Base-by-base conservation (phyloP, 2,888 invertebrate species). In the Agrochola circellaris region DNA sequence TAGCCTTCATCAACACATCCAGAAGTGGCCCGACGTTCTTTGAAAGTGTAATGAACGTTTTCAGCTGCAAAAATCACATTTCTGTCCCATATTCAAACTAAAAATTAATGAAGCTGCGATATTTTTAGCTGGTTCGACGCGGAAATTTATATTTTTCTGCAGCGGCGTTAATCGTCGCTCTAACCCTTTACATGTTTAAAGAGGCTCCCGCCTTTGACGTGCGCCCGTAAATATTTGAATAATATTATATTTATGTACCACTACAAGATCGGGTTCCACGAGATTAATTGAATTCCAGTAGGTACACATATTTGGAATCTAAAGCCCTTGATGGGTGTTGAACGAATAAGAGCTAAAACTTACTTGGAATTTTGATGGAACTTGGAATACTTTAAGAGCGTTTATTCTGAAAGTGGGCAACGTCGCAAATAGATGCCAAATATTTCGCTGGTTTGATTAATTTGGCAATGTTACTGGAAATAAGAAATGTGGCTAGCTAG, bases 11-110 rank as follows among this genome's bases (percentile, higher is more conserved):
- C 66, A 69, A 51, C 69, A 60, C 64, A 71, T 75, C 62, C 69
- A 73, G 64, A 70, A 78, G 42, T 38, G 54, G 30, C 23, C 20
- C 48, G 30, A 58, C 65, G 58, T 67, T 69, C 66, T 69, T 74
- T 79, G 77, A 87, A 87, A 84, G 11, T 76, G 74, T 84, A 79
- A 81, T 71, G 56, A 86, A 74, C 3, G 48, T 74, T 68, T 77
- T 73, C 20, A 68, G 11, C 51, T 38, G 69, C 83, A 75, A 84
- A 81, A 60, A 64, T 73, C 58, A 75, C 58, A 80, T 86, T 75
- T 81, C 73, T 78, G 61, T 58, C 7, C 54, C 58, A 73, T 62
- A 75, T 75, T 75, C 72, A 79, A 79, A 79, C 51, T 62, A 62
- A 69, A 79, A 85, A 81, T 79, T 78, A 79, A 86, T 83, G 75